These are phyloP conservation scores for Brachyopa scutellaris DNA, from an alignment of 2,888 invertebrate genomes.

Conservation along the genomic window DNA sequence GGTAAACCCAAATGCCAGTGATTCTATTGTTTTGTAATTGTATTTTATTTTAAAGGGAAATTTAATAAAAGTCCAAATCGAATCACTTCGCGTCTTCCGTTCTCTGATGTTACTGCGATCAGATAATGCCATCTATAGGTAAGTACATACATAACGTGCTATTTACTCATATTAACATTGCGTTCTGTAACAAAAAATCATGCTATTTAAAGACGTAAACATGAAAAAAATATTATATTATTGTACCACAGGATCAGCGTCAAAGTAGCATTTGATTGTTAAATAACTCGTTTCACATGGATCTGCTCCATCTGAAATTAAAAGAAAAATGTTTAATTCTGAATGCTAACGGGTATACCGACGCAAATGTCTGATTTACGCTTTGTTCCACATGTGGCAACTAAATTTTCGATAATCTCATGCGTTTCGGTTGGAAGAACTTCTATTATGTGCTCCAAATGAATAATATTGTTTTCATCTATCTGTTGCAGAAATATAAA, in stretches of 20 bases:
- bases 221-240: background rate
- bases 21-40: background rate
- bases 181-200: slow-evolving; percentile 46
- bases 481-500: slow-evolving; percentile 75
- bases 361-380: slow-evolving; percentile 77
- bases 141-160: slow-evolving; percentile 69
- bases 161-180: slow-evolving; percentile 60
- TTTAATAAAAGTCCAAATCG: slow-evolving; percentile 84
- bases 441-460: slow-evolving; percentile 77
- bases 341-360: too few species aligned
- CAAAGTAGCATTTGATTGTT: slow-evolving; percentile 78
- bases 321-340: background rate
- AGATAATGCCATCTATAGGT: slow-evolving; percentile 78
- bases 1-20: slow-evolving; percentile 73
- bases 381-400: slow-evolving; percentile 76
- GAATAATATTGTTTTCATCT: slow-evolving; percentile 76
- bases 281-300: slow-evolving; percentile 79
- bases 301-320: slow-evolving; percentile 77
- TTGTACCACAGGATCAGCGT: slow-evolving; percentile 75
- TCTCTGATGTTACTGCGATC: slow-evolving; percentile 77
- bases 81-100: slow-evolving; percentile 81
- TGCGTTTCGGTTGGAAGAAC: slow-evolving; percentile 78
- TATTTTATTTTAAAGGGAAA: slow-evolving; percentile 75
- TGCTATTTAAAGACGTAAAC: background rate
- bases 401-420: slow-evolving; percentile 73